phyloP scores from a whole-genome alignment of 2,113 vertebrate species.

The Sinocyclocheilus grahami region DNA sequence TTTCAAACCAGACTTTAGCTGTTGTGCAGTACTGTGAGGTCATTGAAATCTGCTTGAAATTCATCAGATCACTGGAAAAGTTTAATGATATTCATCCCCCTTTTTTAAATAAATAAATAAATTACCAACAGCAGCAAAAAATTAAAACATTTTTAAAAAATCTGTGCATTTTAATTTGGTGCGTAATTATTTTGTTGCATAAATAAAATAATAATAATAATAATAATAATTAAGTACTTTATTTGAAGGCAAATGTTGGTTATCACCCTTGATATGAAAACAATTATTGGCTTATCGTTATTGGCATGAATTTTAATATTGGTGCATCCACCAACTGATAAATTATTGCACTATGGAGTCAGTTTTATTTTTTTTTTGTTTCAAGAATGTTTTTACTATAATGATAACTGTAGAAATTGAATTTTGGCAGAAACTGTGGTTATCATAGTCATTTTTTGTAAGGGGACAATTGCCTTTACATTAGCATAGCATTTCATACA shows the following conservation, averaged over 20 bases:
- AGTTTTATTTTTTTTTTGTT: neutral
- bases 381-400: neutral
- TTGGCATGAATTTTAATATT: neutral
- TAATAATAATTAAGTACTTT: no score
- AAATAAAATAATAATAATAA: no score
- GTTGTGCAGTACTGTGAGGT: constrained; percentile 7
- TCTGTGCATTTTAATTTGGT: neutral
- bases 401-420: neutral
- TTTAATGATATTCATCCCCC: neutral
- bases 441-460: neutral
- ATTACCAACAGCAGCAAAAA: no score
- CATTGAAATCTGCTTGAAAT: neutral
- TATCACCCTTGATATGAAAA: neutral
- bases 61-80: neutral
- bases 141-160: no score
- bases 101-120: neutral
- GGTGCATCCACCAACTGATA: neutral
- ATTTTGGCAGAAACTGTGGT: neutral
- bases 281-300: no score
- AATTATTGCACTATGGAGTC: neutral
- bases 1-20: constrained; percentile 24
- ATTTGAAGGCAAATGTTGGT: neutral
- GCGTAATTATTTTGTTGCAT: neutral
- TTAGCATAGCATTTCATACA: neutral
- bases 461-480: neutral